phyloP scores from a whole-genome alignment of 2,797 vertebrate genomes.

The Poecilia wingei region DNA sequence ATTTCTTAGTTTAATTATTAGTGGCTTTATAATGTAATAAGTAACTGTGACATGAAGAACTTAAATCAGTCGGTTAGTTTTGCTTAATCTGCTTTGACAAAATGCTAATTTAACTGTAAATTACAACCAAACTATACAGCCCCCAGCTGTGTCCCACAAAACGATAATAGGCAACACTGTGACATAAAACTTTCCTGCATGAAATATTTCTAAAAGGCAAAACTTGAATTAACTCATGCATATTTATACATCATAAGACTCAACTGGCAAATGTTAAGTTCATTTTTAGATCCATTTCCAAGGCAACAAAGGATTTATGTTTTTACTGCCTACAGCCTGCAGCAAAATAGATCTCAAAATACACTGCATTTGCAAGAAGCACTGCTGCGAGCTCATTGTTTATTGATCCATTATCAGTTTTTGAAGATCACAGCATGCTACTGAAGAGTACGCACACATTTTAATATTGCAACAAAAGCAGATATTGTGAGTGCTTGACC shows the following conservation, averaged over 20 bases:
- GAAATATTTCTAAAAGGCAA: neutral
- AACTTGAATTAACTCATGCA: neutral
- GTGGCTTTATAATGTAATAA: neutral
- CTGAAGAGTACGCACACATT: constrained; percentile 36
- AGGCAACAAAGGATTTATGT: constrained; percentile 54
- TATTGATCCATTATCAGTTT: constrained; percentile 37
- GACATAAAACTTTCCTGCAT: neutral
- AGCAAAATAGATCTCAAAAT: constrained; percentile 17
- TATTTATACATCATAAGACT: constrained; percentile 15
- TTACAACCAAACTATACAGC: neutral
- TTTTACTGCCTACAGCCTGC: constrained; percentile 19
- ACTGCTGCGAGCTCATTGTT: constrained; percentile 5
- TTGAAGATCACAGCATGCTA: constrained; percentile 6
- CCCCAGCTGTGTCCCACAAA: neutral
- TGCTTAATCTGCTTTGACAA: neutral
- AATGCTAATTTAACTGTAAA: neutral
- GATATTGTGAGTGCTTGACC: constrained; percentile 53
- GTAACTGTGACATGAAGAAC: neutral
- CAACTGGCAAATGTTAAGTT: constrained; percentile 31
- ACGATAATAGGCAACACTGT: neutral
- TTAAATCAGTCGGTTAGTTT: neutral
- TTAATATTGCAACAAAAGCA: constrained; percentile 31
- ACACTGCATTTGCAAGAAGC: constrained; percentile 17
- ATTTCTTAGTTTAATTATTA: neutral
- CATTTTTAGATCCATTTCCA: constrained; percentile 58